Conservation (phyloP, 2,888 invertebrate species). For the Stegophylla sp. region DNA sequence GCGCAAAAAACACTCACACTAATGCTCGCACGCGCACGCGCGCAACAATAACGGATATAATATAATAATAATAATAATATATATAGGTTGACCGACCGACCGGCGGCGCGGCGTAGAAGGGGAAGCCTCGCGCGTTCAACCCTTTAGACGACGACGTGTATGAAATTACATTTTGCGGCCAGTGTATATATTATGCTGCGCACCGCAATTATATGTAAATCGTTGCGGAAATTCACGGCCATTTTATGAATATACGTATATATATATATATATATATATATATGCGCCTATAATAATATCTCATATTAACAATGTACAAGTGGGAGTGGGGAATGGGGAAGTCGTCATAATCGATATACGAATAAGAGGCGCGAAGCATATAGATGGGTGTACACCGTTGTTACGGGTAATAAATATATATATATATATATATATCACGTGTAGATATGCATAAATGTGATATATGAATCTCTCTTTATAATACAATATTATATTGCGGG, state of each 20-base stretch:
- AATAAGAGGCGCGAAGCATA: too few relatives aligned
- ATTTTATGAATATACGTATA: not conserved
- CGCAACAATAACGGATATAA: slow-evolving; percentile 44
- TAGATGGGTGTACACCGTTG: too few relatives aligned
- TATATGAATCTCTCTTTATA: too few relatives aligned
- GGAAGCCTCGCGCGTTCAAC: not conserved
- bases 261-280: not conserved
- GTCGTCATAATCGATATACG: too few relatives aligned
- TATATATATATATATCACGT: too few relatives aligned
- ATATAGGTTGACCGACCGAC: slow-evolving; percentile 40
- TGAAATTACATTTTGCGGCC: slow-evolving; percentile 49
- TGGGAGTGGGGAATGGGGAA: too few relatives aligned
- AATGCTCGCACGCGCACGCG: not conserved
- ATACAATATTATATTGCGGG: too few relatives aligned
- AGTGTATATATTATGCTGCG: not conserved
- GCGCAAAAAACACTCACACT: not conserved
- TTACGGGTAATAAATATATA: too few relatives aligned
- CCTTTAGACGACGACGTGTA: slow-evolving; percentile 3
- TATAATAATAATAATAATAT: too few relatives aligned
- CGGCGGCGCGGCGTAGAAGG: not conserved
- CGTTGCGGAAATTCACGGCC: slow-evolving; percentile 1
- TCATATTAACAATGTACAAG: too few relatives aligned
- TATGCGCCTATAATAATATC: too few relatives aligned
- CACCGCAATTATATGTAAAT: slow-evolving; percentile 17
- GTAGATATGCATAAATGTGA: too few relatives aligned